Evolutionary conservation across 2,888 invertebrate genomes (phyloP), one percentile per base, ranked within the genome.

Genomic region (Malacosoma neustria): DNA sequence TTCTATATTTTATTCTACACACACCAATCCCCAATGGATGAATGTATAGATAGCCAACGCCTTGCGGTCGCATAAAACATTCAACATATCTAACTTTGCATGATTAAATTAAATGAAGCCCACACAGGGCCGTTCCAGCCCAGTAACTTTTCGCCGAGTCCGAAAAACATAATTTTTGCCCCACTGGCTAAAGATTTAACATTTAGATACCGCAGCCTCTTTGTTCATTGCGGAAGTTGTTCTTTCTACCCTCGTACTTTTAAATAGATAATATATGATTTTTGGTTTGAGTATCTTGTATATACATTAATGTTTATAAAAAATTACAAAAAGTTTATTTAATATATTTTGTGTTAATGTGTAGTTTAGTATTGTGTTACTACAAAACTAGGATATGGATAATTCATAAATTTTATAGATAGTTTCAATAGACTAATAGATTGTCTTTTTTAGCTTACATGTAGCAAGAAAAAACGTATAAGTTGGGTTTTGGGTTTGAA

Each of bases 91-190:
- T 39, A 32, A 32, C 32, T 14, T 15, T 35, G 53, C 42, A 47
- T 42, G 54, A 48, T 53, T 51, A 51, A 61, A 64, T 72, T 80
- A 63, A 79, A 80, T 73, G 70, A 74, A 66, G 72, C 73, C 61
- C 63, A 57, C 51, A 36, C 47, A 54, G 51, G 53, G 48, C 44
- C 55, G 54, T 71, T 85, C 70, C 80, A 62, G 41, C 46, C 71
- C 67, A 74, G 60, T 68, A 61, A 67, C 53, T 72, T 63, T 61
- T 40, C 52, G 46, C 47, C 49, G 61, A 58, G 77, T 72, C 82
- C 84, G 79, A 82, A 84, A 85, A 81, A 80, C 84, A 84, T 85
- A 84, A 84, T 84, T 85, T 84, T 85, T 85, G 84, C 75, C 68
- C 73, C 74, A 81, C 67, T 79, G 79, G 75, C 82, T 84, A 82